Percentiles rank a stretch among this genome's conserved stretches.
phyloP scores from a whole-genome alignment of 2,797 vertebrate species.

The Manis crassicaudata region DNA sequence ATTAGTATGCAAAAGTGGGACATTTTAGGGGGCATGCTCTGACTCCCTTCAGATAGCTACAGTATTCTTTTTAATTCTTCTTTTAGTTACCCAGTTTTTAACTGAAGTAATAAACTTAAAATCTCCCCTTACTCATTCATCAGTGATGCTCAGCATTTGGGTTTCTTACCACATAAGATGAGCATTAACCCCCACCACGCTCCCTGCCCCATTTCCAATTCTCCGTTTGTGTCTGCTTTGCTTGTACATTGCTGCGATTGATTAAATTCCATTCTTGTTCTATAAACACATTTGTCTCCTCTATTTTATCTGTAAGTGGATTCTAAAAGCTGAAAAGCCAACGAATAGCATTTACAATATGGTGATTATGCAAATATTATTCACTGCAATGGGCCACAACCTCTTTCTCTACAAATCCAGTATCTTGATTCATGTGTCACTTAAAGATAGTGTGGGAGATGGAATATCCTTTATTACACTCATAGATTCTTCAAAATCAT shows the following conservation, averaged over 20 bases:
- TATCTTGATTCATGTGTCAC: not conserved
- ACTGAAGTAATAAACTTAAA: not conserved
- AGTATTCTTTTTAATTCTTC: not conserved
- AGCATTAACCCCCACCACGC: fast-evolving
- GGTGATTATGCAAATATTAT: not conserved
- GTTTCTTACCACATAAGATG: fast-evolving
- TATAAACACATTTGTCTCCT: not conserved
- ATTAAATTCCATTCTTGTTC: not conserved
- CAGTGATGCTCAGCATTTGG: too few relatives aligned
- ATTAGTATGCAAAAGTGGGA: not conserved
- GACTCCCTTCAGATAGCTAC: not conserved
- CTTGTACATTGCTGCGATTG: not conserved
- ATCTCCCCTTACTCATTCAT: not conserved
- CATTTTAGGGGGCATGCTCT: not conserved
- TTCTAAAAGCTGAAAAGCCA: not conserved
- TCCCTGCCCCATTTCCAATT: too few relatives aligned
- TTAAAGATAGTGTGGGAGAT: not conserved
- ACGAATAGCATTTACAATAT: not conserved
- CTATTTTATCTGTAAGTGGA: not conserved
- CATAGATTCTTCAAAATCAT: not conserved
- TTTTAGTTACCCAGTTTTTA: not conserved
- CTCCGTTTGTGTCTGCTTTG: not conserved
- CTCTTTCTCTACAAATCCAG: not conserved
- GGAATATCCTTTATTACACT: not conserved
- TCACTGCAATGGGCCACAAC: not conserved